Base-by-base conservation (phyloP, 2,888 invertebrate species). In the Brachypterus glaber region DNA sequence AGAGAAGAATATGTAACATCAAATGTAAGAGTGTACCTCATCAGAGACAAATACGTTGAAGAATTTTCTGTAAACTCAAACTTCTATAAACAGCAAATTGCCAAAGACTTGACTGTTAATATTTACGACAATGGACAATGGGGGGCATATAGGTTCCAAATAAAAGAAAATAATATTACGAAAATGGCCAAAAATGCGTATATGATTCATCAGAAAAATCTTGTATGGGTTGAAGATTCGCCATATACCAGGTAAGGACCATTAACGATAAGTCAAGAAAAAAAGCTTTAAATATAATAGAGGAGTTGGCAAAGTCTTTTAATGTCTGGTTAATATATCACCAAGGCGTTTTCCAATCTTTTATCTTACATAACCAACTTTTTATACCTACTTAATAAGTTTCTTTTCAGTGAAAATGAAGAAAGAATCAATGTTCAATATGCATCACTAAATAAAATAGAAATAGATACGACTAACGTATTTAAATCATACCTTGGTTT, bases 71-170 rank as follows among this genome's bases (percentile, higher is more conserved):
- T 47, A 0, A 42, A 47, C 14, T 42, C 47, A 3, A 38, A 46
- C 4, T 50, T 50, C 27, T 55, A 46, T 36, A 30, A 33, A 4
- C 31, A 46, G 13, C 54, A 54, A 39, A 18, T 55, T 2, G 37
- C 34, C 9, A 55, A 51, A 31, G 47, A 54, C 33, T 35, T 57
- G 8, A 40, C 47, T 21, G 21, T 21, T 21, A 21, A 21, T 21
- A 21, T 21, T 21, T 21, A 21, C 9, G 9, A 21, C 5, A 21
- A 21, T 21, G 5, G 21, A 7, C 5, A 5, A 7, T 21, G 21
- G 21, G 21, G 21, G 5, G 9, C 7, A 7, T 21, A 21, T 9
- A 21, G 21, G 21, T 21, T 21, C 9, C 5, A 21, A 9, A 21
- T 7, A 7, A 21, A 7, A 7, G 21, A 21, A 21, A 9, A 21